These are phyloP conservation scores for Glaucomys volans DNA, from an alignment of 2,113 vertebrate genomes.

Conservation along the genomic window DNA sequence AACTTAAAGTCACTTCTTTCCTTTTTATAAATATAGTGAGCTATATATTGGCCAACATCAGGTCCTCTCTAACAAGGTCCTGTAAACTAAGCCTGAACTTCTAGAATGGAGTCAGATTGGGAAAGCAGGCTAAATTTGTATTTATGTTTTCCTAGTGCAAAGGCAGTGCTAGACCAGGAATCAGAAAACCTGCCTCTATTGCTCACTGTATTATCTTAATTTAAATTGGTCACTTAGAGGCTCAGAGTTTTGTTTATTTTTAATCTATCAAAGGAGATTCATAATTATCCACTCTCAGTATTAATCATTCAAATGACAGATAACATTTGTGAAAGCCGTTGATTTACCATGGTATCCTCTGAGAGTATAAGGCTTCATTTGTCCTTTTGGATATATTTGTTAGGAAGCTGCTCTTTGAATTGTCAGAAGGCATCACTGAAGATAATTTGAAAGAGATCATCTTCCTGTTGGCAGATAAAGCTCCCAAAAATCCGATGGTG, in stretches of 20 bases:
- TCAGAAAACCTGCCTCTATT: not conserved
- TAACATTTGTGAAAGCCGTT: not conserved
- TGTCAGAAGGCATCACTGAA: slow-evolving; percentile 81
- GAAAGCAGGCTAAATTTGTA: no score
- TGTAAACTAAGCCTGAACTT: not conserved
- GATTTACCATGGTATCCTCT: not conserved
- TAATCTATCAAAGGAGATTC: not conserved
- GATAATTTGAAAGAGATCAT: slow-evolving; percentile 69
- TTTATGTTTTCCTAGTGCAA: not conserved
- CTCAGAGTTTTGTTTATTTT: not conserved
- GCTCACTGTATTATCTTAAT: not conserved
- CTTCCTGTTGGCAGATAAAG: slow-evolving; percentile 66
- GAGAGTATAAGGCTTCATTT: slow-evolving; percentile 11
- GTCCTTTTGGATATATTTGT: slow-evolving; percentile 68
- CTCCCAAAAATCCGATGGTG: slow-evolving; percentile 81
- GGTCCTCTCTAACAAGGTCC: not conserved
- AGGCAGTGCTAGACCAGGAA: not conserved
- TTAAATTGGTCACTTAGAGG: not conserved
- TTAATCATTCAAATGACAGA: not conserved
- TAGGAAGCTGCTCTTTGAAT: slow-evolving; percentile 86
- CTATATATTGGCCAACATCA: not conserved
- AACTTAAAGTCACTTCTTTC: not conserved
- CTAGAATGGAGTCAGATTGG: not conserved
- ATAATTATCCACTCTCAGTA: not conserved
- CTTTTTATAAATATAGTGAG: not conserved